These are phyloP conservation scores for Arenaria interpres DNA, from an alignment of 2,113 vertebrate species.

Conservation along the genomic window DNA sequence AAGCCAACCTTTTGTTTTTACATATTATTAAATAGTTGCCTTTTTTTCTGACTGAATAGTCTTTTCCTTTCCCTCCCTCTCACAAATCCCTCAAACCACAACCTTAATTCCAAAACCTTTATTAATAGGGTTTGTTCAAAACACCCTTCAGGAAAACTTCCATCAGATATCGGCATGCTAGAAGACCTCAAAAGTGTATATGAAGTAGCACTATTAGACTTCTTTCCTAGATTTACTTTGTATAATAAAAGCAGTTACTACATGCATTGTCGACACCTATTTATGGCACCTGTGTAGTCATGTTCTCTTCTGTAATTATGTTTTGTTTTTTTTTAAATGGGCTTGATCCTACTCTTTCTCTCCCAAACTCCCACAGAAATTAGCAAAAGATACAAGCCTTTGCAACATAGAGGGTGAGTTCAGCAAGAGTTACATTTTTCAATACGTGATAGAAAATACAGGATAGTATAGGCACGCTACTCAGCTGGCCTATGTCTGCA, in stretches of 20 bases:
- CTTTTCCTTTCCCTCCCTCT: not conserved
- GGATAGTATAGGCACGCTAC: not conserved
- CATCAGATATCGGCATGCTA: not conserved
- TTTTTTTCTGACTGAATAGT: not conserved
- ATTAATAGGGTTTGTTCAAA: not conserved
- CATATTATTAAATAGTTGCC: not conserved
- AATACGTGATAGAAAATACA: not conserved
- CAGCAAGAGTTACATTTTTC: not conserved
- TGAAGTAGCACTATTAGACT: not conserved
- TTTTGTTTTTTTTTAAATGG: not conserved
- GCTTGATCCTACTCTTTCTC: not conserved
- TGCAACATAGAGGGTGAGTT: not conserved
- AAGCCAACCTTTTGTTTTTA: not conserved
- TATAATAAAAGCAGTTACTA: not conserved
- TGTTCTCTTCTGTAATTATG: not conserved
- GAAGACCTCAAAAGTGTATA: not conserved
- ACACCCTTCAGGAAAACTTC: not conserved
- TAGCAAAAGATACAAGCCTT: not conserved
- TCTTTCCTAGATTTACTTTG: not conserved
- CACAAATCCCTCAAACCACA: not conserved
- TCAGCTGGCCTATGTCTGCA: constrained; percentile 41
- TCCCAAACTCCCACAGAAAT: not conserved
- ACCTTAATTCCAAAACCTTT: not conserved
- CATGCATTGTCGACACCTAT: not conserved
- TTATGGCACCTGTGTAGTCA: not conserved